Base-by-base conservation (phyloP, 1,140 invertebrate genomes). In the Danaus melanippus region DNA sequence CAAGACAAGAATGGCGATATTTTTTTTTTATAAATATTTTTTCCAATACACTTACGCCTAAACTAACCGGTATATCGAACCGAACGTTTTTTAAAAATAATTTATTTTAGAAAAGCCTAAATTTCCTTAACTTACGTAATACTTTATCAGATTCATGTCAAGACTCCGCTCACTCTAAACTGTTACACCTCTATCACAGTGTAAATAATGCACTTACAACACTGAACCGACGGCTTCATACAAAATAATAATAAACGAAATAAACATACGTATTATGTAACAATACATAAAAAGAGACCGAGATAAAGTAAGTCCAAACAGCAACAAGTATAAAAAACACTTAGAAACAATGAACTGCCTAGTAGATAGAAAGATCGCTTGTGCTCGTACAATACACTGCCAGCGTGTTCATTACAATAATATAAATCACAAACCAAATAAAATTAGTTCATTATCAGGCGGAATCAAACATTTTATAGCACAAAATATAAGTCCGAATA, bases 151-250 rank as follows among this genome's bases (percentile, higher is more conserved):
- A 74, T 72, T 62, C 67, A 74, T 80, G 79, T 83, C 79, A 77
- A 80, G 71, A 79, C 64, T 68, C 66, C 64, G 76, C 72, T 80
- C 79, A 65, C 53, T 48, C 52, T 58, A 52, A 66, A 64, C 73
- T 75, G 70, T 82, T 83, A 84, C 79, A 84, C 73, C 55, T 78
- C 75, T 82, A 86, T 86, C 81, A 86, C 83, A 84, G 81, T 83
- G 79, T 83, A 84, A 76, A 80, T 83, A 86, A 84, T 82, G 83
- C 81, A 86, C 83, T 79, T 82, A 84, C 61, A 67, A 76, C 60
- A 69, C 60, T 73, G 66, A 69, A 79, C 62, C 65, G 62, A 50
- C 49, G 49, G 42, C n/a, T 42, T 11, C 17, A n/a, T 17, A 8
- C 41, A 9, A 15, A 9, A 50, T 42, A 50, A 50, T 47, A 42